Conservation (phyloP, 2,888 invertebrate genomes). For the Lypha dubia region DNA sequence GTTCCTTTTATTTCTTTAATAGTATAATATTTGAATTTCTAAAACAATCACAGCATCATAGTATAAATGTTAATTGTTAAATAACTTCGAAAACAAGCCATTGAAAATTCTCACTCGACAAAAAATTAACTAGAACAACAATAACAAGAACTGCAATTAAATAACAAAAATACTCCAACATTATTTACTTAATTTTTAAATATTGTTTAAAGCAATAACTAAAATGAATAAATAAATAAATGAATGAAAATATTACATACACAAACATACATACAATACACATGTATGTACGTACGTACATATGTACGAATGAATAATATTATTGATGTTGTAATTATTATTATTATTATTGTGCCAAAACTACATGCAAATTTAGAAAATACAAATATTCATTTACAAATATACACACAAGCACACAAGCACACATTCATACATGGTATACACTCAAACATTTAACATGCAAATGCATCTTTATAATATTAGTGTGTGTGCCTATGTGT, state of each 20-base stretch:
- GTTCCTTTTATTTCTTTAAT: no score
- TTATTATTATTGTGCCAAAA: conserved; percentile 45
- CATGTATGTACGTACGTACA: not conserved
- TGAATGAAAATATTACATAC: not conserved
- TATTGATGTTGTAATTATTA: conserved; percentile 56
- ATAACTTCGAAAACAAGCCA: conserved; percentile 7
- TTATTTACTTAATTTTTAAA: conserved; percentile 65
- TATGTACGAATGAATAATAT: conserved; percentile 7
- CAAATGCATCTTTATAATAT: not conserved
- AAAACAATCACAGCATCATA: conserved; percentile 1
- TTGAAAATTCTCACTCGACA: not conserved
- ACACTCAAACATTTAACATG: not conserved
- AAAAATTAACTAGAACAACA: conserved; percentile 28
- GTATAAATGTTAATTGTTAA: conserved; percentile 9
- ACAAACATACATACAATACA: not conserved
- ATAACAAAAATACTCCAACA: conserved; percentile 46
- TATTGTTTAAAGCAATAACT: conserved; percentile 62
- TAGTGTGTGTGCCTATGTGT: not conserved
- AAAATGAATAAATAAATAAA: conserved; percentile 43
- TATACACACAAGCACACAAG: not conserved
- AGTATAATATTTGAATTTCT: not conserved
- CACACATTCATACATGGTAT: not conserved
- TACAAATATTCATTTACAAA: conserved; percentile 47
- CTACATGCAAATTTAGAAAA: conserved; percentile 28
- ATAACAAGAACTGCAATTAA: conserved; percentile 37